Percentiles rank a stretch among this genome's conserved stretches.
phyloP scores from a whole-genome alignment of 2,888 invertebrate genomes.

The Noctua janthe region DNA sequence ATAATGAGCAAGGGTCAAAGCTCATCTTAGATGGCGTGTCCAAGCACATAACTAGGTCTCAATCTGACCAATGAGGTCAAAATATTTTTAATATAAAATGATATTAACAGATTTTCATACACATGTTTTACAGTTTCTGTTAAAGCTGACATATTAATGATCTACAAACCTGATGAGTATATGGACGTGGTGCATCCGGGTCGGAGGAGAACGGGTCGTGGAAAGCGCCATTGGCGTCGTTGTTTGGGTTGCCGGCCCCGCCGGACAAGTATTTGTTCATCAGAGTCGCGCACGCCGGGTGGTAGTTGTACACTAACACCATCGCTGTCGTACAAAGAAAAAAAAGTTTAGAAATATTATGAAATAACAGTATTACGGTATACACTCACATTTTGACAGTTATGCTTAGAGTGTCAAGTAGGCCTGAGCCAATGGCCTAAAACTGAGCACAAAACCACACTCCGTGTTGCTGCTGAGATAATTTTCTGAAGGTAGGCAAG shows the following conservation, averaged over 20 bases:
- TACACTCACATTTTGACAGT: not conserved
- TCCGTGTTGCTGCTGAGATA: not conserved
- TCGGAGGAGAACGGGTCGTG: conserved; percentile 94
- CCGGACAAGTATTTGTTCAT: conserved; percentile 95
- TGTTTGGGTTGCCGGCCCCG: conserved; percentile 67
- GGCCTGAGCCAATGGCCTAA: not conserved
- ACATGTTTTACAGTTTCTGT: not conserved
- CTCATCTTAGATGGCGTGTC: not conserved
- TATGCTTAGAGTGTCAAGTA: not conserved
- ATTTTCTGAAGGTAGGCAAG: not conserved
- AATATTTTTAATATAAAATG: not conserved
- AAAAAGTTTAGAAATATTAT: not conserved
- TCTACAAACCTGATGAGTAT: conserved; percentile 92
- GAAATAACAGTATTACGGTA: not conserved
- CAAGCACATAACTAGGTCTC: not conserved
- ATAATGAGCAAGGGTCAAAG: not conserved
- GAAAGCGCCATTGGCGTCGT: conserved; percentile 77
- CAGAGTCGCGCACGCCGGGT: conserved; percentile 97
- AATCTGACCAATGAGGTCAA: not conserved
- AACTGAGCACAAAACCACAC: not conserved
- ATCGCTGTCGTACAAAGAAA: conserved; percentile 91
- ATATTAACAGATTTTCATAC: not conserved
- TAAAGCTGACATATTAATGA: not conserved
- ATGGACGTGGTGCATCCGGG: conserved; percentile 94
- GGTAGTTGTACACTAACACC: conserved; percentile 98